Base-by-base conservation (phyloP, 2,888 invertebrate species). In the Bugulina stolonifera region DNA sequence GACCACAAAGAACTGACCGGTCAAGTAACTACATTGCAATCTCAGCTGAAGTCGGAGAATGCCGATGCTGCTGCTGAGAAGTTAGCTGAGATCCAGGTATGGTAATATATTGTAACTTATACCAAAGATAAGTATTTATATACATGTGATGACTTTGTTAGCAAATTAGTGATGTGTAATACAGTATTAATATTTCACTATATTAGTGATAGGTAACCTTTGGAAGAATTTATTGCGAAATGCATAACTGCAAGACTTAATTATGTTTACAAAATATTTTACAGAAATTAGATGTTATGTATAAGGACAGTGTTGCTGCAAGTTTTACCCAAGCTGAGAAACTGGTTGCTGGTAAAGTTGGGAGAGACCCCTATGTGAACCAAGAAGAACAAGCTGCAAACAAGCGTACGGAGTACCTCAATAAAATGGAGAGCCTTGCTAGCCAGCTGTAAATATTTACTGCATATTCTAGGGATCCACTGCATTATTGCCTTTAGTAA, bases 301-400 rank as follows among this genome's bases (percentile, higher is more conserved):
- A 82, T 77, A 80, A 80, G 73, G 84, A 84, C 23, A 80, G 81
- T 77, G 78, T 84, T 71, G 77, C 72, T 55, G 73, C 78, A 35
- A 81, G 80, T 69, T 84, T 86, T 27, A 81, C 86, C 25, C 86
- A 87, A 74, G 86, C 88, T n/a, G 90, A 90, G 76, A 89, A 88
- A 79, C 82, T 90, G 55, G 87, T 89, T 27, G 85, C 87, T 1
- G 88, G 87, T 14, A 89, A 89, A 82, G 85, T 89, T 76, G 84
- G 84, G 71, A 87, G 89, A 74, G 86, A 86, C 73, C 87, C 86
- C 75, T 89, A 89, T 79, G 81, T 89, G 54, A 89, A 89, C 57
- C 85, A 85, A 23, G 89, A 89, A 77, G 82, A 85, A 71, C 82
- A 81, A 29, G 85, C 88, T 54, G 83, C 84, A 35, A 86, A 86